A percentile compares a stretch with the other conserved stretches of the same genome.
phyloP scores from a whole-genome alignment of 2,888 invertebrate genomes.

The Vannuccia rotundouncinata region DNA sequence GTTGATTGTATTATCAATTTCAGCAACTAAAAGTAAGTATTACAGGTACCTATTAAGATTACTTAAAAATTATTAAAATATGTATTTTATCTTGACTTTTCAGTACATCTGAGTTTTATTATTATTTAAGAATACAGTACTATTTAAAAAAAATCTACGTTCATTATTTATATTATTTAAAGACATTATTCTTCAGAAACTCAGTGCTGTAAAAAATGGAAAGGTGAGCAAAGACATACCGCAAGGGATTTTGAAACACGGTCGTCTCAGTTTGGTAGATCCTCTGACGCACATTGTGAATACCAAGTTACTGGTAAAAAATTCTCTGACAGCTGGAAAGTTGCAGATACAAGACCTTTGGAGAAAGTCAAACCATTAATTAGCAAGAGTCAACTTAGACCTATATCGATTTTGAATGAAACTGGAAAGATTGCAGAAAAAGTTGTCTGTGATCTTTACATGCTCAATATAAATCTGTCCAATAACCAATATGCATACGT shows the following conservation, averaged over 20 bases:
- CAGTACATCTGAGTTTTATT: too few relatives aligned
- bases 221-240: not conserved
- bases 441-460: constrained; percentile 18
- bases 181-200: not conserved
- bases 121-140: too few relatives aligned
- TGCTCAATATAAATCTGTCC: constrained; percentile 19
- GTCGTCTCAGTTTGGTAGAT: not conserved
- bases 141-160: too few relatives aligned
- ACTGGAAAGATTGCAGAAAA: constrained; percentile 26
- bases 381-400: constrained; percentile 21
- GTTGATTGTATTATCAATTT: too few relatives aligned
- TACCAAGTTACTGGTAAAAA: not conserved
- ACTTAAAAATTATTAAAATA: too few relatives aligned
- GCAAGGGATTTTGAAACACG: not conserved
- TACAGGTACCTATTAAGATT: too few relatives aligned
- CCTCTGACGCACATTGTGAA: not conserved
- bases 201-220: not conserved
- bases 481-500: constrained; percentile 21
- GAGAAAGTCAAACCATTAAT: constrained; percentile 24
- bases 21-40: too few relatives aligned
- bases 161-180: too few relatives aligned
- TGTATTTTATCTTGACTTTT: too few relatives aligned
- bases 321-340: not conserved
- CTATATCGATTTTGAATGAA: constrained; percentile 11
- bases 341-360: constrained; percentile 5